Evolutionary conservation across 1,140 invertebrate genomes (phyloP).

Genomic region (Heliconius hewitsoni): DNA sequence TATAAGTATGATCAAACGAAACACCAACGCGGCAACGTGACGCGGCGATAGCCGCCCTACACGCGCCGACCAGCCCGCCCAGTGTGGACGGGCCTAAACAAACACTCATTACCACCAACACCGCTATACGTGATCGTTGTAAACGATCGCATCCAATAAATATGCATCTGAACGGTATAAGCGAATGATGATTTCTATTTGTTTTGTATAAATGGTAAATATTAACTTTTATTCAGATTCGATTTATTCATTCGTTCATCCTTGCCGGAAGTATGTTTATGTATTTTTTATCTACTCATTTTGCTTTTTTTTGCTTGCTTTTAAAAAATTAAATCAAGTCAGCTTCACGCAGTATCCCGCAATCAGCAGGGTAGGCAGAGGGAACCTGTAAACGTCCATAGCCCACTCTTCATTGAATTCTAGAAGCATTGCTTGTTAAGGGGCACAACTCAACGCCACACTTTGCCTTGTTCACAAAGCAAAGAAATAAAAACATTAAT

Average conservation of each 20-base stretch:
- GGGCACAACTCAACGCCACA: no score
- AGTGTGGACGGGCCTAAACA: conserved; percentile 62
- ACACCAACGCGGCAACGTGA: neutral
- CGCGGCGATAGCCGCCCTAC: neutral
- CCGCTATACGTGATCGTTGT: conserved; percentile 50
- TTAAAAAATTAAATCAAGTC: no score
- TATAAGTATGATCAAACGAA: neutral
- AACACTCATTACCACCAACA: conserved; percentile 63
- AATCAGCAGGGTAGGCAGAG: no score
- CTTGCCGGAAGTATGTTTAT: neutral
- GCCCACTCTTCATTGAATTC: accelerated
- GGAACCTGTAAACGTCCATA: no score
- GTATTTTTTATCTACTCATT: neutral
- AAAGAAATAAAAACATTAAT: neutral
- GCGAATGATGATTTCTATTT: conserved; percentile 12
- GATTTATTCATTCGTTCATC: neutral
- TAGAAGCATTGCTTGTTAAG: no score
- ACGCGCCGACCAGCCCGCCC: conserved; percentile 28
- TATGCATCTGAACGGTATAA: conserved; percentile 24
- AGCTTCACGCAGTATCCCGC: no score
- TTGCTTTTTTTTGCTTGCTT: neutral
- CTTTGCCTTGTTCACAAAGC: no score
- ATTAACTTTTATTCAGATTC: conserved; percentile 14
- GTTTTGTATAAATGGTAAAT: conserved; percentile 16
- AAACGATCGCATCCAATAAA: conserved; percentile 43